Conservation (phyloP, 2,113 vertebrate genomes). For the Podilymbus podiceps region DNA sequence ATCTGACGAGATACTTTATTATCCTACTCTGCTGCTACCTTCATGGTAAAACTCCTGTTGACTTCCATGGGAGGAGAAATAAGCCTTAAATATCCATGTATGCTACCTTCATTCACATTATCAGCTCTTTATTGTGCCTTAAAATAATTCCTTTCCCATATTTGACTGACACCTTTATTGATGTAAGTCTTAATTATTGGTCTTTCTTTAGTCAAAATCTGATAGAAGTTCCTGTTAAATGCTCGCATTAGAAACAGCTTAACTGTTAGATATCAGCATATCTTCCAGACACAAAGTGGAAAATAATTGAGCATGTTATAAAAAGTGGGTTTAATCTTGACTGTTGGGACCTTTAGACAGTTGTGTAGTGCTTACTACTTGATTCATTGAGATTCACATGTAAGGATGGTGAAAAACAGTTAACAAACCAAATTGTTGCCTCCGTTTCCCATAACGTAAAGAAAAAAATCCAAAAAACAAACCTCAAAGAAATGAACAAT, state of each 20-base stretch:
- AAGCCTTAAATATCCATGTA: neutral
- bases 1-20: neutral
- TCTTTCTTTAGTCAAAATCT: neutral
- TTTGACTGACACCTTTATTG: constrained; percentile 13
- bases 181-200: constrained; percentile 14
- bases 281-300: neutral
- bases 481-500: neutral
- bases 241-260: neutral
- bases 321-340: neutral
- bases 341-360: neutral
- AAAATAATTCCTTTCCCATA: constrained; percentile 16
- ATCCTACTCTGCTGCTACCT: neutral
- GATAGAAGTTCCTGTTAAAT: constrained; percentile 1
- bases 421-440: neutral
- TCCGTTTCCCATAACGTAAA: neutral
- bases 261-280: neutral
- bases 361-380: neutral
- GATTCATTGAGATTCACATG: neutral
- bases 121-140: neutral
- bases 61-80: neutral
- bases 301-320: neutral
- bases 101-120: neutral
- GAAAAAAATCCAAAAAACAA: neutral
- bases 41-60: neutral
- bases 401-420: neutral